Percentiles rank a stretch among this genome's conserved stretches.
phyloP scores from a whole-genome alignment of 2,797 vertebrate genomes.

The Falco naumanni region DNA sequence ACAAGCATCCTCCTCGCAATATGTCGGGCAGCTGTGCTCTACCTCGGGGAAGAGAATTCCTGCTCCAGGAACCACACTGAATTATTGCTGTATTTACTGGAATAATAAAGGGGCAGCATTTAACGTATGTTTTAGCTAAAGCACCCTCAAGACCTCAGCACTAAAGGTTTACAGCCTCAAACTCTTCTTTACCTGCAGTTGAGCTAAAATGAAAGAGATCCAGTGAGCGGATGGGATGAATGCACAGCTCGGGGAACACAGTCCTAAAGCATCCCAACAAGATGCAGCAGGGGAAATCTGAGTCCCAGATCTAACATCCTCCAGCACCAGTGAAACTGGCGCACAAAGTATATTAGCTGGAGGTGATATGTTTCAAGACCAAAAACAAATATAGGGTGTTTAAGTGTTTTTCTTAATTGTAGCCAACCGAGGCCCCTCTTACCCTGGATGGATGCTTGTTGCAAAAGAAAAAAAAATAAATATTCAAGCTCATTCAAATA shows the following conservation, averaged over 20 bases:
- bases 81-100: neutral
- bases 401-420: neutral
- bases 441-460: neutral
- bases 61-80: neutral
- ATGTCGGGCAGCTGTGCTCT: fast-evolving
- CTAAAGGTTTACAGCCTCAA: neutral
- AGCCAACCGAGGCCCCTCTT: neutral
- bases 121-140: neutral
- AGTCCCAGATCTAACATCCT: neutral
- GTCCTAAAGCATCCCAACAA: neutral
- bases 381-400: neutral
- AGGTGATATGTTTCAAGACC: neutral
- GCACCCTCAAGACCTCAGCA: neutral
- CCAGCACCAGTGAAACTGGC: neutral
- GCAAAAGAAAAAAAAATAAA: neutral
- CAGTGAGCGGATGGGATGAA: neutral
- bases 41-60: neutral
- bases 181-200: neutral
- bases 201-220: neutral
- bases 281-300: neutral
- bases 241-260: neutral
- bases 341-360: fast-evolving
- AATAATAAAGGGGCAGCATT: neutral
- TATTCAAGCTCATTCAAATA: neutral
- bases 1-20: neutral